Evolutionary conservation across 2,888 invertebrate species (phyloP).

Genomic region (Harmothoe impar): DNA sequence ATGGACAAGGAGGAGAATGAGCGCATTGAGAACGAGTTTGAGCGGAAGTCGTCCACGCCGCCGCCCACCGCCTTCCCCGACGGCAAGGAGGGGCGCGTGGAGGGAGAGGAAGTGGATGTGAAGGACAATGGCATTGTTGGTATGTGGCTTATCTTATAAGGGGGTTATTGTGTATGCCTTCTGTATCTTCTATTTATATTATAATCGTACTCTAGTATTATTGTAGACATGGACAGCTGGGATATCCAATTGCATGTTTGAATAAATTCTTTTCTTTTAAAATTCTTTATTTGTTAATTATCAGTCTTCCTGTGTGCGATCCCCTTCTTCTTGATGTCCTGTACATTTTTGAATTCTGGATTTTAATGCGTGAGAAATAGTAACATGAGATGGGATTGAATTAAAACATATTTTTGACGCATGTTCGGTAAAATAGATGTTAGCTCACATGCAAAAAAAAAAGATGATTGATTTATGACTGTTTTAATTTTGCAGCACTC

Average conservation of each 20-base stretch:
- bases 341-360: background rate
- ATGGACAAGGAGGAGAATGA: slow-evolving; percentile 63
- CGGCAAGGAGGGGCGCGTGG: background rate
- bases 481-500: slow-evolving; percentile 29
- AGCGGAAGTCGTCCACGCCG: background rate
- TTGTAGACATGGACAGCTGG: background rate
- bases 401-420: background rate
- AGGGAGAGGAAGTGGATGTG: background rate
- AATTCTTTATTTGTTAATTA: no score
- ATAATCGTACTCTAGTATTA: background rate
- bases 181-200: background rate
- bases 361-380: background rate
- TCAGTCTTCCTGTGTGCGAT: background rate
- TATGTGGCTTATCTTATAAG: background rate
- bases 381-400: background rate
- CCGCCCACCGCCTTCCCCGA: background rate
- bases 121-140: background rate
- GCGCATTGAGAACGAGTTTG: background rate
- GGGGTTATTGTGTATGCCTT: background rate
- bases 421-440: background rate
- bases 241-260: background rate
- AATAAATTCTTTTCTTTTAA: background rate
- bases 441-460: background rate
- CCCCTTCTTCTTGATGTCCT: background rate
- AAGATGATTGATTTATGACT: background rate